Conservation (phyloP, 2,888 invertebrate species). For the Adelognathus sp. region DNA sequence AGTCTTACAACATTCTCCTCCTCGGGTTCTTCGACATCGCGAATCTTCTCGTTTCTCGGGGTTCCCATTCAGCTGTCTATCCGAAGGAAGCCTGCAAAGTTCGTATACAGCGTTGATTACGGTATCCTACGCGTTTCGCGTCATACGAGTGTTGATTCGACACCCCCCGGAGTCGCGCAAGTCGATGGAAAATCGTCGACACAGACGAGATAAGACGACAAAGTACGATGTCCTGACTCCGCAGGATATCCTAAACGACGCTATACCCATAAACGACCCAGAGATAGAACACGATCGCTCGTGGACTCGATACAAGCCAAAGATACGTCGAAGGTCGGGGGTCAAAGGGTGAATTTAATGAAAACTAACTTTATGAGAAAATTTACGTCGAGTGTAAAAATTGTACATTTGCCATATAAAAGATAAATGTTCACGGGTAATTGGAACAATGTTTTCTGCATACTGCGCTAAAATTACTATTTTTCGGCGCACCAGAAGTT, state of each 20-base stretch:
- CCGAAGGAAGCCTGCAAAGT: conserved; percentile 9
- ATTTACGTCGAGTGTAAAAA: background rate
- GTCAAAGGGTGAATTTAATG: background rate
- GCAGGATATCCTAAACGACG: background rate
- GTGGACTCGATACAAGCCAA: background rate
- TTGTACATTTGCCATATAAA: too few relatives aligned
- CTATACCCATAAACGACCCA: background rate
- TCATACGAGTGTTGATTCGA: background rate
- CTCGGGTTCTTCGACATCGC: background rate
- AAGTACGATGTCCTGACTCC: background rate
- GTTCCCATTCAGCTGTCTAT: background rate
- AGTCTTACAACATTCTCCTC: conserved; percentile 31
- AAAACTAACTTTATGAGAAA: too few relatives aligned
- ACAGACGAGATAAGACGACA: background rate
- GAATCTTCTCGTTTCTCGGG: background rate
- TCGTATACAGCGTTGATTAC: background rate
- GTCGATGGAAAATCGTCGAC: background rate
- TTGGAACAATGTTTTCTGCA: too few relatives aligned
- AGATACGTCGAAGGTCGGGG: background rate
- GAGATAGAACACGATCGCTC: background rate
- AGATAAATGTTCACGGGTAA: too few relatives aligned
- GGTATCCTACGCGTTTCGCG: background rate
- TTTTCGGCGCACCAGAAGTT: too few relatives aligned
- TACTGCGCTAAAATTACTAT: too few relatives aligned
- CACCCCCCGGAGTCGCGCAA: too few relatives aligned